Percentiles rank a stretch among this genome's conserved stretches.
phyloP scores from a whole-genome alignment of 2,113 vertebrate genomes.

The Petromus typicus region DNA sequence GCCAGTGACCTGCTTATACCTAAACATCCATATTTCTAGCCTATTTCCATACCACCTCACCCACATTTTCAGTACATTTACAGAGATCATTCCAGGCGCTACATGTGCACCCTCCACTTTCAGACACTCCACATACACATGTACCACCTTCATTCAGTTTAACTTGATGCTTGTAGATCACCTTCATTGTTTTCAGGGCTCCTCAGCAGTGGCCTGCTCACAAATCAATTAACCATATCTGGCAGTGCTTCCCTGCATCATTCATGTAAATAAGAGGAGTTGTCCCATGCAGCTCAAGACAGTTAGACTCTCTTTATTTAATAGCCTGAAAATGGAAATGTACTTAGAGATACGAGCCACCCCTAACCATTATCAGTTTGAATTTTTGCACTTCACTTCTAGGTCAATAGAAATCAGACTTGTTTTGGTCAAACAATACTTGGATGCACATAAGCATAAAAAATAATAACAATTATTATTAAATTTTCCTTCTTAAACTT shows the following conservation, averaged over 20 bases:
- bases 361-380: neutral
- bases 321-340: neutral
- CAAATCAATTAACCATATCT: neutral
- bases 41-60: neutral
- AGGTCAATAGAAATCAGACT: neutral
- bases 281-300: neutral
- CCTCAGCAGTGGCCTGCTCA: neutral
- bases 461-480: neutral
- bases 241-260: neutral
- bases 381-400: neutral
- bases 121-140: neutral
- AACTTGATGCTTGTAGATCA: neutral
- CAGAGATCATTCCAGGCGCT: rapidly evolving
- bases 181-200: neutral
- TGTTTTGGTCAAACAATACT: neutral
- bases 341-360: too few species aligned
- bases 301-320: neutral
- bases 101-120: too few species aligned
- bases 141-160: neutral
- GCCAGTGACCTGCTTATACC: neutral
- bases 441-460: neutral
- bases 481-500: neutral
- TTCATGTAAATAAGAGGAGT: neutral
- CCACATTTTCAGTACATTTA: neutral
- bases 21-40: neutral